Conservation (phyloP, 2,888 invertebrate species). For the Minunthozetes semirufus region DNA sequence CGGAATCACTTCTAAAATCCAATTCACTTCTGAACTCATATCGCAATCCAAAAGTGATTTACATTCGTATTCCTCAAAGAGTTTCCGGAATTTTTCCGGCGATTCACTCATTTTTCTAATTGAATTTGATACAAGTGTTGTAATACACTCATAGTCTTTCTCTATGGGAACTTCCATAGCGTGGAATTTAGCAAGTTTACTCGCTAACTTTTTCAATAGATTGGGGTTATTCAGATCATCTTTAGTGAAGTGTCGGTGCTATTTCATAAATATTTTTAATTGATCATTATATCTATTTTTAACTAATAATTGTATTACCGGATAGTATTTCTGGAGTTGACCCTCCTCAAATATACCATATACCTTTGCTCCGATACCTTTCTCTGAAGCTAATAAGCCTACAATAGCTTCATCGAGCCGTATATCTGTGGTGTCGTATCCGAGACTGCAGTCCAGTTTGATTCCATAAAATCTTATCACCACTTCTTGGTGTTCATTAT, state of each 20-base stretch:
- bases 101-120: not conserved
- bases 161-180: constrained; percentile 56
- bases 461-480: constrained; percentile 4
- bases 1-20: not conserved
- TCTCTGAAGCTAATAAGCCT: not conserved
- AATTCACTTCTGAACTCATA: constrained; percentile 28
- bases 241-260: not conserved
- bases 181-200: not conserved
- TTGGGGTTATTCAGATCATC: constrained; percentile 50
- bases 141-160: constrained; percentile 51
- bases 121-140: not conserved
- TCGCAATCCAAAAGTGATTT: not conserved
- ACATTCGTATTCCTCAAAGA: constrained; percentile 11
- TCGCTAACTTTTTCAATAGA: constrained; percentile 54
- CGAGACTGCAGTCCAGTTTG: not conserved
- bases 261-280: too few relatives aligned
- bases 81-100: not conserved
- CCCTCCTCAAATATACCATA: constrained; percentile 94
- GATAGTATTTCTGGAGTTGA: constrained; percentile 76
- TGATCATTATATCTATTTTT: not conserved
- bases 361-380: constrained; percentile 72
- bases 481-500: constrained; percentile 14
- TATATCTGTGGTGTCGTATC: not conserved
- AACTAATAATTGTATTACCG: not conserved
- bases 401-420: not conserved